A percentile compares a stretch with the other conserved stretches of the same genome.
phyloP scores from a whole-genome alignment of 2,888 invertebrate species.

The Disparrhopalites patrizii region DNA sequence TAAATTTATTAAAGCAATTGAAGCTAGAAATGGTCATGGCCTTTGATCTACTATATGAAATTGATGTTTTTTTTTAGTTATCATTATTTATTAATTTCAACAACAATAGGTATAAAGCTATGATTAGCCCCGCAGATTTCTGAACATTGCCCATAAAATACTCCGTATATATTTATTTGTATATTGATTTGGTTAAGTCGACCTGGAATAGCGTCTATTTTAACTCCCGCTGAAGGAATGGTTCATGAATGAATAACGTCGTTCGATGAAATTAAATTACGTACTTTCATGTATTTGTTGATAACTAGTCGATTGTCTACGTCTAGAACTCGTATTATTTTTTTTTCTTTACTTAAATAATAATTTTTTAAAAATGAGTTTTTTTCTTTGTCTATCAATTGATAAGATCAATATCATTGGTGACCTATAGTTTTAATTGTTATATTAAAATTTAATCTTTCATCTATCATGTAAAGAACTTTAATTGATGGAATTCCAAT shows the following conservation, averaged over 20 bases:
- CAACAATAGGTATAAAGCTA: constrained; percentile 72
- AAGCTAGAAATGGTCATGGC: constrained; percentile 62
- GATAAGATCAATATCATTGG: constrained; percentile 63
- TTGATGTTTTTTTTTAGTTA: constrained; percentile 60
- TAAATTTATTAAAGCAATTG: constrained; percentile 59
- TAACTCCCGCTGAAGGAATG: constrained; percentile 60
- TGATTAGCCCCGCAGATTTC: constrained; percentile 78
- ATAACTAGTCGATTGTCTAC: constrained; percentile 62
- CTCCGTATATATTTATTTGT: constrained; percentile 61
- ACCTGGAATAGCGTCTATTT: constrained; percentile 64
- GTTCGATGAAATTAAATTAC: constrained; percentile 60
- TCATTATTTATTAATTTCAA: constrained; percentile 59
- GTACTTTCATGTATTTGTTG: constrained; percentile 62
- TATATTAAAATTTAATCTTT: constrained; percentile 32
- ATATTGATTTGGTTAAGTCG: constrained; percentile 58
- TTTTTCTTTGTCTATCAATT: constrained; percentile 54
- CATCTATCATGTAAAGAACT: constrained; percentile 37
- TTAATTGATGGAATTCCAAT: constrained; percentile 40
- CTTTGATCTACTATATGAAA: constrained; percentile 65
- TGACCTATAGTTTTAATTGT: constrained; percentile 37
- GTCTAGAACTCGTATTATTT: constrained; percentile 60
- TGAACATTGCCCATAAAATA: constrained; percentile 72
- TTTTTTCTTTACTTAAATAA: constrained; percentile 51
- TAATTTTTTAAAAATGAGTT: neutral
- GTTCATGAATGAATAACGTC: constrained; percentile 68